These are phyloP conservation scores for Melanotaenia duboulayi DNA, from an alignment of 2,113 vertebrate genomes.

Conservation along the genomic window DNA sequence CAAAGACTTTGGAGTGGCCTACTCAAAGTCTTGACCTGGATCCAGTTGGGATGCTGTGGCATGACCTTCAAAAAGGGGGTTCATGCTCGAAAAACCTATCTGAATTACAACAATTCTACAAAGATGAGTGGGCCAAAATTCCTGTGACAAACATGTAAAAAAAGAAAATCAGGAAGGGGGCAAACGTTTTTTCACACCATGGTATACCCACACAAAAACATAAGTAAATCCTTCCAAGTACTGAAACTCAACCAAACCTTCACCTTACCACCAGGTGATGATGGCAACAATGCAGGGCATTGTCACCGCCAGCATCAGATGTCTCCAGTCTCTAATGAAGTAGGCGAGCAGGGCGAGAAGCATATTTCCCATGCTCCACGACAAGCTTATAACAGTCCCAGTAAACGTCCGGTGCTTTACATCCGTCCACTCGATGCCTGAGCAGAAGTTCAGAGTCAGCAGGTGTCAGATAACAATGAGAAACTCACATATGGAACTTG, in stretches of 20 bases:
- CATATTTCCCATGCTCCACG: slow-evolving; percentile 87
- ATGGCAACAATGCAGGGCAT: slow-evolving; percentile 83
- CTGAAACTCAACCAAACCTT: not conserved
- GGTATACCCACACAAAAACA: not conserved
- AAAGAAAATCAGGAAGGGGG: too few species aligned
- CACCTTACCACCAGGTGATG: slow-evolving; percentile 85
- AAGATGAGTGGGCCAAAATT: too few species aligned
- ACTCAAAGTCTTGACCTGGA: too few species aligned
- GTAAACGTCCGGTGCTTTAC: slow-evolving; percentile 83
- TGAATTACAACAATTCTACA: too few species aligned
- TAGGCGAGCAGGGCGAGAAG: slow-evolving; percentile 84
- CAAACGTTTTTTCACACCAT: too few species aligned
- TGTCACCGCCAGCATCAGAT: slow-evolving; percentile 84
- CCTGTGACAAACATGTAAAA: too few species aligned
- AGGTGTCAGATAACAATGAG: not conserved
- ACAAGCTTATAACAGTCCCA: slow-evolving; percentile 80
- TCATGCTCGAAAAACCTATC: too few species aligned
- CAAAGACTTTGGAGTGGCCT: too few species aligned
- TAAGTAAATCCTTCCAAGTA: not conserved
- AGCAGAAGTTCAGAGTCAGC: not conserved
- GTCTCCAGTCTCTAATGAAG: slow-evolving; percentile 86
- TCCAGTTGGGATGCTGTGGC: too few species aligned
- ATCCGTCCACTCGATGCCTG: slow-evolving; percentile 87
- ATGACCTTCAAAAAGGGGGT: too few species aligned
- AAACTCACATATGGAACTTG: too few species aligned